Conservation (phyloP, 2,113 vertebrate genomes). For the Corythaeola cristata region DNA sequence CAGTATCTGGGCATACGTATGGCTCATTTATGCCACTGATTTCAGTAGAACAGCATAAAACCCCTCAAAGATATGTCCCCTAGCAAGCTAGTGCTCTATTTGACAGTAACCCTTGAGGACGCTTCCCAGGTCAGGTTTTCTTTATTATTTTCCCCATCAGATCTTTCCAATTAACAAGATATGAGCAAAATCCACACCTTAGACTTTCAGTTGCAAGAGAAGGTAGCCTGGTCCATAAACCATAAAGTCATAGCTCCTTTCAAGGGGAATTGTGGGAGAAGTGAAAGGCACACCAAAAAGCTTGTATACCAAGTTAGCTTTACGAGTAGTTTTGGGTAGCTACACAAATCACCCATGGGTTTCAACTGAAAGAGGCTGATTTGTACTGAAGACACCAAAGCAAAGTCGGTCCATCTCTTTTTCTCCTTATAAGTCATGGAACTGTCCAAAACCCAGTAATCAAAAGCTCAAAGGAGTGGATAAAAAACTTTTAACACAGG, state of each 20-base stretch:
- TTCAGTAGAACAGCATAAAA: neutral
- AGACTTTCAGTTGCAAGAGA: neutral
- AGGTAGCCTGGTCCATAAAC: neutral
- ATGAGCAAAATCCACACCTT: neutral
- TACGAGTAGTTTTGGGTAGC: neutral
- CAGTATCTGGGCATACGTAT: fast-evolving
- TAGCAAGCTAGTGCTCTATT: neutral
- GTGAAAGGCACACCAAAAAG: neutral
- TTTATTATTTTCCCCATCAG: neutral
- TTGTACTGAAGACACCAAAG: neutral
- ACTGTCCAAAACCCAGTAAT: neutral
- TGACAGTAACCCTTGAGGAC: neutral
- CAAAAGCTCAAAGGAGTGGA: neutral
- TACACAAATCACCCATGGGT: neutral
- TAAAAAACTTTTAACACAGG: neutral
- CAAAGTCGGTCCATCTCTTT: neutral
- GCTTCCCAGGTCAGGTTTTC: neutral
- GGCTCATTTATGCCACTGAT: neutral
- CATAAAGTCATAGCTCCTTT: neutral
- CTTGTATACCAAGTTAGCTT: neutral
- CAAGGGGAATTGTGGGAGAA: neutral
- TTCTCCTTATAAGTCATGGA: neutral
- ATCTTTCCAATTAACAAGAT: neutral
- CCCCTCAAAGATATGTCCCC: neutral
- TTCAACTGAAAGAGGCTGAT: neutral